phyloP scores from a whole-genome alignment of 2,797 vertebrate genomes.

The Thamnophis elegans region DNA sequence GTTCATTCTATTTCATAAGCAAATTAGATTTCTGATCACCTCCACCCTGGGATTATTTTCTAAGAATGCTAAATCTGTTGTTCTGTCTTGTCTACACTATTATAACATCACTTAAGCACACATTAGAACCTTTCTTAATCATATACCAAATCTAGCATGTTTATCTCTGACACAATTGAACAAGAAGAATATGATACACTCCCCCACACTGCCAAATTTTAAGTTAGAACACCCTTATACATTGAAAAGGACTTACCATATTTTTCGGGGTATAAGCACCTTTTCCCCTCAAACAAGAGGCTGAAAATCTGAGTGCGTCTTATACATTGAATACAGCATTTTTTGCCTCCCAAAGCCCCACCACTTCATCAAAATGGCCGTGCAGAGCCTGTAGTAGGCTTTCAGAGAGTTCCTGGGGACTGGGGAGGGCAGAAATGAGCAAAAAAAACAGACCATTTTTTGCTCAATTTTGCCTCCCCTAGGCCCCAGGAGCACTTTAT shows the following conservation, averaged over 20 bases:
- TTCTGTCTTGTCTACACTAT: not conserved
- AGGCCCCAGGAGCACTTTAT: too few species aligned
- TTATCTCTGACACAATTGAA: not conserved
- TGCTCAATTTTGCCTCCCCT: too few species aligned
- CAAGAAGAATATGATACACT: not conserved
- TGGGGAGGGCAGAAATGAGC: too few species aligned
- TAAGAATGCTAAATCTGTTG: not conserved
- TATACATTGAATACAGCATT: too few species aligned
- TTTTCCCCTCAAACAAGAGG: too few species aligned
- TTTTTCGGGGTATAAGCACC: too few species aligned
- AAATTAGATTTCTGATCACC: rapidly evolving
- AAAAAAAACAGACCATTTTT: too few species aligned
- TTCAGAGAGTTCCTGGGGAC: too few species aligned
- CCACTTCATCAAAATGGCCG: too few species aligned
- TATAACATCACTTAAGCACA: not conserved
- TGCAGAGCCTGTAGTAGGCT: too few species aligned
- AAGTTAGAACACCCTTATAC: not conserved
- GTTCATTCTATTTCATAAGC: not conserved
- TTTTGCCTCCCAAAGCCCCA: too few species aligned
- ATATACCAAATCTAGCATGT: not conserved
- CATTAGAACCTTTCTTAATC: not conserved
- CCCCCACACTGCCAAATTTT: not conserved
- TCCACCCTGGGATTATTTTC: not conserved
- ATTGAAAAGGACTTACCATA: not conserved
- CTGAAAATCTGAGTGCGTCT: too few species aligned